A percentile compares a stretch with the other conserved stretches of the same genome.
These are phyloP conservation scores for Ranitomeya variabilis DNA, from an alignment of 2,113 vertebrate species.

Conservation along the genomic window DNA sequence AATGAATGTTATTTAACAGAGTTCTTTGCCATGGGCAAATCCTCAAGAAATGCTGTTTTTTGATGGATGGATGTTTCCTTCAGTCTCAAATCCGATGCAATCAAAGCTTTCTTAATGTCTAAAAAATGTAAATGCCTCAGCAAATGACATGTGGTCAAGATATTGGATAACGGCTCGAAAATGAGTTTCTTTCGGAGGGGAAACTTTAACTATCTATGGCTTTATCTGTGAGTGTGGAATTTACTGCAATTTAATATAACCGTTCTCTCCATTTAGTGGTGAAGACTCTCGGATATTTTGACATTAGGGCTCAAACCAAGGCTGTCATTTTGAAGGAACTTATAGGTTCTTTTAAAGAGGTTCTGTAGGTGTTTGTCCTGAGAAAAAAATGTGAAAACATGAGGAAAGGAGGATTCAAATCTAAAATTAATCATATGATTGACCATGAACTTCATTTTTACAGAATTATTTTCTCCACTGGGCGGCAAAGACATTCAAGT, in stretches of 20 bases:
- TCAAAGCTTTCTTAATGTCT: slow-evolving; percentile 57
- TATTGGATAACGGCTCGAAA: slow-evolving; percentile 2
- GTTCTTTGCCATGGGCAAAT: slow-evolving; percentile 55
- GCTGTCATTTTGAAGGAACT: not conserved
- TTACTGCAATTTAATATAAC: not conserved
- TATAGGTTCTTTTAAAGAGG: not conserved
- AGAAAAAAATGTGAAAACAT: too few species aligned
- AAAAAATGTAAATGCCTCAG: slow-evolving; percentile 54
- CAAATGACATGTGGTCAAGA: slow-evolving; percentile 56
- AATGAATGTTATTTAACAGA: slow-evolving; percentile 59
- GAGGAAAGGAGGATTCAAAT: too few species aligned
- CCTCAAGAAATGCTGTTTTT: slow-evolving; percentile 50
- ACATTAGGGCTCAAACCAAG: not conserved
- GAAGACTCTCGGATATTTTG: not conserved
- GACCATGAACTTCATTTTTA: too few species aligned
- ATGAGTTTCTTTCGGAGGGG: slow-evolving; percentile 14
- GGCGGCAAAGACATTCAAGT: too few species aligned
- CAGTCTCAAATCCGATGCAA: slow-evolving; percentile 50
- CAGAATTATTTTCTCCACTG: too few species aligned
- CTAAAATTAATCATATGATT: too few species aligned
- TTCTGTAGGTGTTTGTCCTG: not conserved
- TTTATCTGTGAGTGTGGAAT: not conserved
- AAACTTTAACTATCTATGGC: slow-evolving; percentile 26
- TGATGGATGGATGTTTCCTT: slow-evolving; percentile 55
- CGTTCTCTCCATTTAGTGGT: not conserved